phyloP scores from a whole-genome alignment of 2,113 vertebrate genomes.

The Phalacrocorax carbo region DNA sequence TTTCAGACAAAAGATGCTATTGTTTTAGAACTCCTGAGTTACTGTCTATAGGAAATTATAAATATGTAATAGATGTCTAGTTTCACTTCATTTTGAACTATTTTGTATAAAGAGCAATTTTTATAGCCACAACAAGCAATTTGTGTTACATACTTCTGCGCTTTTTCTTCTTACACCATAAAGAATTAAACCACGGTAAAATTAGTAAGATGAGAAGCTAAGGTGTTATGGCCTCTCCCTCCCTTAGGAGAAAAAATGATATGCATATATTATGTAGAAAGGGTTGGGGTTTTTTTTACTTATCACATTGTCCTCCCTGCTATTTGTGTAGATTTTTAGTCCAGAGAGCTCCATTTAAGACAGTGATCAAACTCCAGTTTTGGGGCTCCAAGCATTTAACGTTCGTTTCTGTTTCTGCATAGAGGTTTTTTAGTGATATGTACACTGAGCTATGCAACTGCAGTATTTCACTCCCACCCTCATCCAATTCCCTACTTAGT shows the following conservation, averaged over 20 bases:
- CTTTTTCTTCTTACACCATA: not conserved
- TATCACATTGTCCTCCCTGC: not conserved
- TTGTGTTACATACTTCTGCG: not conserved
- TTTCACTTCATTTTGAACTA: not conserved
- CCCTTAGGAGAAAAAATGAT: not conserved
- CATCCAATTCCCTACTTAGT: not conserved
- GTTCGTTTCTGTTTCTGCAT: not conserved
- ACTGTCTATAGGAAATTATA: not conserved
- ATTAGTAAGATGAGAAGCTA: not conserved
- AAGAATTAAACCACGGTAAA: not conserved
- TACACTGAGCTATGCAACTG: not conserved
- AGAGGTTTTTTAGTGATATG: not conserved
- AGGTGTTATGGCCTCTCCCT: not conserved
- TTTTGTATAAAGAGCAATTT: not conserved
- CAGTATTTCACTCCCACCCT: not conserved
- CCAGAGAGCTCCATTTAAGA: not conserved
- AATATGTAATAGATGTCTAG: constrained; percentile 1
- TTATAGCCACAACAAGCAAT: not conserved
- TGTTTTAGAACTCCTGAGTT: constrained; percentile 3
- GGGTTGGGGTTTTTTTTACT: rapidly evolving
- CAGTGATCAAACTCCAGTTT: not conserved
- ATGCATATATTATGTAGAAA: not conserved
- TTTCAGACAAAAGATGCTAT: constrained; percentile 25
- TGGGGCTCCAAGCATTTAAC: not conserved
- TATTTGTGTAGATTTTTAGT: not conserved